Conservation (phyloP, 2,888 invertebrate species). For the Andrena hattorfiana region DNA sequence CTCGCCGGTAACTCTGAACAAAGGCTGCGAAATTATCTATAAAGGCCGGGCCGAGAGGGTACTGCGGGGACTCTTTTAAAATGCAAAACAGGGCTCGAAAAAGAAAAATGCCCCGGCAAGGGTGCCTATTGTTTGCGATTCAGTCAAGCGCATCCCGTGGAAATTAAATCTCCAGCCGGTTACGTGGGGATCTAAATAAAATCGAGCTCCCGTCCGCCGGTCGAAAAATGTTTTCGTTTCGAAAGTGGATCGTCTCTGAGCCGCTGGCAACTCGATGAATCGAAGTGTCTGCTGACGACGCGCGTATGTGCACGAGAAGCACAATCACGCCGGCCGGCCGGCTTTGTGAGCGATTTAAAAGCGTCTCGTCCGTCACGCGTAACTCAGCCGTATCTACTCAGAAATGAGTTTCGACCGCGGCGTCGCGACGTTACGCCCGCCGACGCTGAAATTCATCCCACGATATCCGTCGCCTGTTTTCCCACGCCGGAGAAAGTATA, state of each 20-base stretch:
- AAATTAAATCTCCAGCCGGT: constrained; percentile 18
- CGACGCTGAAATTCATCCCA: background rate
- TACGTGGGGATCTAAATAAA: background rate
- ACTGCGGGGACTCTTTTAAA: constrained; percentile 10
- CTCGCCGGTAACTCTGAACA: constrained; percentile 29
- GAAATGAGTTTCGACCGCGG: background rate
- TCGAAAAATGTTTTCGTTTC: background rate
- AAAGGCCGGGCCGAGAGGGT: constrained; percentile 10
- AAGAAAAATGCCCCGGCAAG: background rate
- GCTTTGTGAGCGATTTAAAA: background rate
- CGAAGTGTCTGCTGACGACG: background rate
- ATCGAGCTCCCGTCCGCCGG: background rate
- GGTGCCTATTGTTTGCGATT: constrained; percentile 12
- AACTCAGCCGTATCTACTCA: constrained; percentile 5
- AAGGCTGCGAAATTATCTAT: constrained; percentile 43
- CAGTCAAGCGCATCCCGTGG: background rate
- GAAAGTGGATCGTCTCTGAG: background rate
- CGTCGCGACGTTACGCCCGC: background rate
- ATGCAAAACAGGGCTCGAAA: constrained; percentile 22
- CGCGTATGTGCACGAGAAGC: background rate
- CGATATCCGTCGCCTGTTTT: constrained; percentile 5
- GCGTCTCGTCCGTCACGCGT: background rate
- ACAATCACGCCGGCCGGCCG: background rate
- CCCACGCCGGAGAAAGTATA: background rate
- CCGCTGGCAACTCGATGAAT: background rate